Evolutionary conservation across 2,113 vertebrate genomes (phyloP).

Genomic region (Mustela lutreola): DNA sequence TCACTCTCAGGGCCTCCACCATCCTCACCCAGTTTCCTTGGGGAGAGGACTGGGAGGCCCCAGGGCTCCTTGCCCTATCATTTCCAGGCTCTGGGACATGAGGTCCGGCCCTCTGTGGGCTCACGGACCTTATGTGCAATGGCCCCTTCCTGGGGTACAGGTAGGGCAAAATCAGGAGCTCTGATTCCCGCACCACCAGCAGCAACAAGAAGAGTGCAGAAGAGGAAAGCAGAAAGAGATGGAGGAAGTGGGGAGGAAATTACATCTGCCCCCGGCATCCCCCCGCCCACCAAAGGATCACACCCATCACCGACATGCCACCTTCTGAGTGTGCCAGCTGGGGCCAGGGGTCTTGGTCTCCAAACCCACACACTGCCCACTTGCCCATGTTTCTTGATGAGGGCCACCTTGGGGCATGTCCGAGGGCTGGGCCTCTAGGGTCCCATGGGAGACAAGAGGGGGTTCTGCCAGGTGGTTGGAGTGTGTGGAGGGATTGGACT

Average conservation of each 20-base stretch:
- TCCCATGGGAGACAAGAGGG: background rate
- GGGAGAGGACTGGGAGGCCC: too few species aligned
- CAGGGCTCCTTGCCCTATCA: background rate
- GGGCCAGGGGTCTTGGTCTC: background rate
- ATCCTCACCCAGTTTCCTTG: too few species aligned
- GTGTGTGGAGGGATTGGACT: background rate
- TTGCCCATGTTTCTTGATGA: background rate
- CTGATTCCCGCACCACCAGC: background rate
- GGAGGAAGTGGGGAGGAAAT: background rate
- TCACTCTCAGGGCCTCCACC: too few species aligned
- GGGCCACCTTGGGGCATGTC: too few species aligned
- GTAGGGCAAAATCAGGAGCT: background rate
- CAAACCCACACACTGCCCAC: background rate
- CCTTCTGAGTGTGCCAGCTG: background rate
- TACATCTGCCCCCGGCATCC: rapidly evolving
- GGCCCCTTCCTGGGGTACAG: background rate
- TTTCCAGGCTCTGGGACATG: background rate
- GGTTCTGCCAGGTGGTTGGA: background rate
- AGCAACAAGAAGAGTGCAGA: background rate
- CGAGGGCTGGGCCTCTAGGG: background rate
- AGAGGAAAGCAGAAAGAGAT: background rate
- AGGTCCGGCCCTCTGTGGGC: background rate
- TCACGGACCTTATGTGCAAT: background rate
- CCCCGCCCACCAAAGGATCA: background rate
- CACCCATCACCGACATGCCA: rapidly evolving